Conservation (phyloP, 2,113 vertebrate genomes). For the Maccullochella peelii region DNA sequence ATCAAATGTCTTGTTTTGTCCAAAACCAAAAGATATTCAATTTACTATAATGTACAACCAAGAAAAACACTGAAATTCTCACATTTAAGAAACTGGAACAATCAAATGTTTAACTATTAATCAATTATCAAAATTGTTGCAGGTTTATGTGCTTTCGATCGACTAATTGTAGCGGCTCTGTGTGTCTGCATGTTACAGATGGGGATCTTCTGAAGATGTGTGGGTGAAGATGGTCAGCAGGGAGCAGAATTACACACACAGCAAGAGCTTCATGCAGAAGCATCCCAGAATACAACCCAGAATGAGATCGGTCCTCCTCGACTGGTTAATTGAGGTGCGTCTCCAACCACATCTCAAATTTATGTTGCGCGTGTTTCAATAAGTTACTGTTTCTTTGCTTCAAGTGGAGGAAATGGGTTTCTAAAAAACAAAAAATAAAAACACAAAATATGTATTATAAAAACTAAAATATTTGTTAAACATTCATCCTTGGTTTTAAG, state of each 20-base stretch:
- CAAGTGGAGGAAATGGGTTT: neutral
- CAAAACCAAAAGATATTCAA: neutral
- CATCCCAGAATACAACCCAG: slow-evolving; percentile 89
- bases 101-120: neutral
- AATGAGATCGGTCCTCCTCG: slow-evolving; percentile 91
- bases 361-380: neutral
- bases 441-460: too few relatives aligned
- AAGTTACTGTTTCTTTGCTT: neutral
- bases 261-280: slow-evolving; percentile 83
- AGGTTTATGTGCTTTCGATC: too few relatives aligned
- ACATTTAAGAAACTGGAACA: neutral
- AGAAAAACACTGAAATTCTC: neutral
- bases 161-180: neutral
- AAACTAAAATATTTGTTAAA: neutral
- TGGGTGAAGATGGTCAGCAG: slow-evolving; percentile 90
- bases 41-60: neutral
- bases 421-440: too few relatives aligned
- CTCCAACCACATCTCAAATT: neutral
- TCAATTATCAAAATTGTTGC: neutral
- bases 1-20: neutral
- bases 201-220: slow-evolving; percentile 89
- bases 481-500: neutral
- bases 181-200: slow-evolving; percentile 74
- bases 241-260: slow-evolving; percentile 86
- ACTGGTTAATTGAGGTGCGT: slow-evolving; percentile 93